These are phyloP conservation scores for Drosophila bocqueti DNA, from an alignment of 1,140 invertebrate genomes.

Conservation along the genomic window DNA sequence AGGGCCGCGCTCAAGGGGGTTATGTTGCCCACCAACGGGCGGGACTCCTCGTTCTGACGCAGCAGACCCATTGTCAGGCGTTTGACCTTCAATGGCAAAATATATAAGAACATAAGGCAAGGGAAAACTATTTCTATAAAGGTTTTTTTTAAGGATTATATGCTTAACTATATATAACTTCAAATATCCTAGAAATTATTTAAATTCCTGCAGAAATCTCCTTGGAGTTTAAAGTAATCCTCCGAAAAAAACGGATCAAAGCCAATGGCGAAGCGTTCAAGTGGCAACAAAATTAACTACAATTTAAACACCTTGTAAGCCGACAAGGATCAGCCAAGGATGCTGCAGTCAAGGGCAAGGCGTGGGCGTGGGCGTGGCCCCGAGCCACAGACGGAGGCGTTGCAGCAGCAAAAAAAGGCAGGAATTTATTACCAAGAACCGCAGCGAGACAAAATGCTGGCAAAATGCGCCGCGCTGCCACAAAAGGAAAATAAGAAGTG, in stretches of 20 bases:
- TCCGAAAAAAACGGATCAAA: slow-evolving; percentile 21
- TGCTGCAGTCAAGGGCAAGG: slow-evolving; percentile 41
- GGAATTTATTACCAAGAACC: slow-evolving; percentile 81
- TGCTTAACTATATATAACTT: not conserved
- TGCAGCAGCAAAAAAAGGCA: slow-evolving; percentile 30
- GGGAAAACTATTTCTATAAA: not conserved
- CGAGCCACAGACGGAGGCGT: slow-evolving; percentile 56
- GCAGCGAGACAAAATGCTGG: slow-evolving; percentile 78
- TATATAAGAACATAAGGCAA: not conserved
- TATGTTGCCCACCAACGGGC: slow-evolving; percentile 86
- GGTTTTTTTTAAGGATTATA: not conserved
- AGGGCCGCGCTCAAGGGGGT: slow-evolving; percentile 53
- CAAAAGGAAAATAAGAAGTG: slow-evolving; percentile 19
- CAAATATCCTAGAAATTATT: not conserved
- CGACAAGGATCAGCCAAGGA: slow-evolving; percentile 39
- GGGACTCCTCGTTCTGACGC: slow-evolving; percentile 86
- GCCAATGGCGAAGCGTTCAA: slow-evolving; percentile 58
- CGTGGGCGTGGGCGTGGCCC: slow-evolving; percentile 43
- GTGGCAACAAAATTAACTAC: slow-evolving; percentile 82
- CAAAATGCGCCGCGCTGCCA: slow-evolving; percentile 45
- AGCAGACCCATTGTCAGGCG: slow-evolving; percentile 79
- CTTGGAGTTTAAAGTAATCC: slow-evolving; percentile 36
- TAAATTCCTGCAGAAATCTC: not conserved
- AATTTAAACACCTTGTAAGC: slow-evolving; percentile 83
- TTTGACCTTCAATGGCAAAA: slow-evolving; percentile 62